phyloP scores from a whole-genome alignment of 2,797 vertebrate species.

The Schizothorax lantsangensis region DNA sequence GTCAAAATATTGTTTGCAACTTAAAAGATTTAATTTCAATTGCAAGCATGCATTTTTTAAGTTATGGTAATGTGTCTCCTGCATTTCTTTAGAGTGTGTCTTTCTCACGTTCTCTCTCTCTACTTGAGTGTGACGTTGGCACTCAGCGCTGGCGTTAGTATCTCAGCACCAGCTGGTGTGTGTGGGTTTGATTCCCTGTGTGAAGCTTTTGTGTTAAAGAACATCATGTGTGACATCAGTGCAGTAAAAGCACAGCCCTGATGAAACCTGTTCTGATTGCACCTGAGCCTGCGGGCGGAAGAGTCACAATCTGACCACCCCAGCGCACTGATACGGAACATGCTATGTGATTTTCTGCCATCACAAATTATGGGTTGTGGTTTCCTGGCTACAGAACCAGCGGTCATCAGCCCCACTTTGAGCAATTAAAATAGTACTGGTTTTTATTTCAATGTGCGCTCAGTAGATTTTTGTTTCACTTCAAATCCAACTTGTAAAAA shows the following conservation, averaged over 20 bases:
- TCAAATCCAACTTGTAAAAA: background rate
- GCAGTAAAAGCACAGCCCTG: slow-evolving; percentile 51
- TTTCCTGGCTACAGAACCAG: background rate
- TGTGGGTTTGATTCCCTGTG: slow-evolving; percentile 59
- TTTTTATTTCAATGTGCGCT: background rate
- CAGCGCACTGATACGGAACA: background rate
- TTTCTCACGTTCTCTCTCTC: slow-evolving; percentile 33
- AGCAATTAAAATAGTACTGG: background rate
- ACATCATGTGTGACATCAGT: slow-evolving; percentile 52
- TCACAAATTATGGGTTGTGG: background rate
- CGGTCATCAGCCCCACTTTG: background rate
- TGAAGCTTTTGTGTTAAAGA: slow-evolving; percentile 57
- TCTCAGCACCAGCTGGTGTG: slow-evolving; percentile 60
- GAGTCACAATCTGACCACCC: slow-evolving; percentile 24
- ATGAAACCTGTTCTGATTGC: slow-evolving; percentile 40
- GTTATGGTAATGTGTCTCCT: background rate
- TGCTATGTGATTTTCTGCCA: slow-evolving; percentile 14
- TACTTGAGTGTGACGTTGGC: slow-evolving; percentile 31
- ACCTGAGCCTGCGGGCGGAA: slow-evolving; percentile 23
- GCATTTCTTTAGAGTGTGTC: background rate
- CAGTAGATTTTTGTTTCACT: background rate
- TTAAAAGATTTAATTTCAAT: background rate
- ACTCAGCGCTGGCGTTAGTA: slow-evolving; percentile 33
- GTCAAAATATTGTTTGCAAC: background rate
- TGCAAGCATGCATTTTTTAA: background rate